A percentile compares a stretch with the other conserved stretches of the same genome.
These are phyloP conservation scores for Thripadectes ignobilis DNA, from an alignment of 2,797 vertebrate genomes.

Conservation along the genomic window DNA sequence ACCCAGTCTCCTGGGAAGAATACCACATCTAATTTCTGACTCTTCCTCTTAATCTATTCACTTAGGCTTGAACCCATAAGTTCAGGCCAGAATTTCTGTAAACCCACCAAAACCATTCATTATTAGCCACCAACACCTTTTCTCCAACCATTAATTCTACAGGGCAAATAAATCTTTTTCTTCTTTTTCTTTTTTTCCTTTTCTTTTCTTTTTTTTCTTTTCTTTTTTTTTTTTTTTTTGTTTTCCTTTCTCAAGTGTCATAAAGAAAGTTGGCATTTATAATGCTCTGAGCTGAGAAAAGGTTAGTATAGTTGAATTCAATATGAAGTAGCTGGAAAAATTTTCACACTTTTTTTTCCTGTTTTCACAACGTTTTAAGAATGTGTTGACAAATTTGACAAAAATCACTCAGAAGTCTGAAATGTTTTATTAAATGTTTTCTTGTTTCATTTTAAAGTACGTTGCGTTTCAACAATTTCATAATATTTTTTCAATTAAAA, in stretches of 20 bases:
- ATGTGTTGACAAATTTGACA: slow-evolving; percentile 57
- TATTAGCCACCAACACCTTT: neutral
- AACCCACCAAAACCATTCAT: neutral
- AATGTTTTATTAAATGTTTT: slow-evolving; percentile 50
- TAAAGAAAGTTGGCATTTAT: neutral
- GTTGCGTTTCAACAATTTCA: neutral
- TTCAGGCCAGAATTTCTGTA: neutral
- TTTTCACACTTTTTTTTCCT: slow-evolving; percentile 18
- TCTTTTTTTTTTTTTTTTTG: neutral
- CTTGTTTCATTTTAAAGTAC: neutral
- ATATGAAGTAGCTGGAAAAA: slow-evolving; percentile 14
- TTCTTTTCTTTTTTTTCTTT: neutral
- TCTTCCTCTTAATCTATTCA: neutral
- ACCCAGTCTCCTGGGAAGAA: neutral
- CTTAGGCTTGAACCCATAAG: neutral
- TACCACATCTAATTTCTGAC: neutral
- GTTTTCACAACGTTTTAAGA: slow-evolving; percentile 21
- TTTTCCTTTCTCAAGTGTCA: neutral
- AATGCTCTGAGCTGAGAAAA: neutral
- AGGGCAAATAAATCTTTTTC: neutral
- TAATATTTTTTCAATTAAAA: neutral
- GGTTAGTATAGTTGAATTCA: slow-evolving; percentile 2
- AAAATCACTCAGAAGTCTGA: slow-evolving; percentile 36
- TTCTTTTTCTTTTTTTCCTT: rapidly evolving
- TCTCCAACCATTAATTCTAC: neutral